Conservation (phyloP, 2,113 vertebrate species). For the Pseudopodoces humilis region DNA sequence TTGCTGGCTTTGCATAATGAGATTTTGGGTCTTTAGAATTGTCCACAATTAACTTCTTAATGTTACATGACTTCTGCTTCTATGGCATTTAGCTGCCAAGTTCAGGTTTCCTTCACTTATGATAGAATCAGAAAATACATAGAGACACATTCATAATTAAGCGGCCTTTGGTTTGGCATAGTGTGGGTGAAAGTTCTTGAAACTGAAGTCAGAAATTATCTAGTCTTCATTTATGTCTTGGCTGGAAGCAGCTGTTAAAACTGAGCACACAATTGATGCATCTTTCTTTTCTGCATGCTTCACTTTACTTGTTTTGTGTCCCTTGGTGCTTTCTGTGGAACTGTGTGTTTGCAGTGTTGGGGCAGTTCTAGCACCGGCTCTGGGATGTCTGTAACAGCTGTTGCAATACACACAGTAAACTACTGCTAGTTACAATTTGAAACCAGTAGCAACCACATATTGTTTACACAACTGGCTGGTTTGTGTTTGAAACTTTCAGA, state of each 20-base stretch:
- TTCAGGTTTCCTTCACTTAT: not conserved
- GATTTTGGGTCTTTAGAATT: not conserved
- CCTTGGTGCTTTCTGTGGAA: not conserved
- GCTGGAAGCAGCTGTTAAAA: not conserved
- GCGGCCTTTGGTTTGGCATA: not conserved
- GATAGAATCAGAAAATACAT: not conserved
- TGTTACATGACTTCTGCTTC: not conserved
- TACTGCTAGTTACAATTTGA: not conserved
- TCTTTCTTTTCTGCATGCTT: not conserved
- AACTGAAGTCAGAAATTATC: not conserved
- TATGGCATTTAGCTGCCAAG: not conserved
- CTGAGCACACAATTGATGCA: fast-evolving
- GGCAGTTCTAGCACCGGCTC: not conserved
- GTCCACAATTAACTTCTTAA: not conserved
- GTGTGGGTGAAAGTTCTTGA: not conserved
- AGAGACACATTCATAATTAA: not conserved
- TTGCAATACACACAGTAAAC: not conserved
- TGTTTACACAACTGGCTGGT: not conserved
- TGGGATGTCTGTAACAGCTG: not conserved
- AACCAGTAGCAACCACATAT: conserved; percentile 14
- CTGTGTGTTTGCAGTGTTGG: not conserved
- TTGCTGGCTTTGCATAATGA: not conserved
- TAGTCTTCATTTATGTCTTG: not conserved
- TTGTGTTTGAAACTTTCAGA: not conserved
- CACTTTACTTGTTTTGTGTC: not conserved